Percentiles rank a stretch among this genome's conserved stretches.
These are phyloP conservation scores for Stegastes partitus DNA, from an alignment of 2,113 vertebrate genomes.

Conservation along the genomic window DNA sequence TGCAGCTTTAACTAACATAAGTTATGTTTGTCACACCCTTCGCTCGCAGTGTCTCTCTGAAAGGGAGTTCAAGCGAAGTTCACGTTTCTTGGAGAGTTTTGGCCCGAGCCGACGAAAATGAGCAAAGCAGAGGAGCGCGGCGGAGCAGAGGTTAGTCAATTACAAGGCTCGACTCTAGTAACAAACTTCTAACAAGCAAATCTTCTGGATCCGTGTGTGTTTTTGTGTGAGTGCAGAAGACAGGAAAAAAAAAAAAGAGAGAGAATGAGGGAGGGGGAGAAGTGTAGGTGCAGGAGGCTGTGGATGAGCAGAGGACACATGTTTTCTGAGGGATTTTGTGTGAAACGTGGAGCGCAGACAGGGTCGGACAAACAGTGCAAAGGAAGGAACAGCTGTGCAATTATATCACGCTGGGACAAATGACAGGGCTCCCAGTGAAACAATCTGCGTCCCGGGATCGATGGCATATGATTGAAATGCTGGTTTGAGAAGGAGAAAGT, in stretches of 20 bases:
- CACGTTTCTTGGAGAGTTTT: conserved; percentile 78
- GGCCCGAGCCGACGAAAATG: conserved; percentile 57
- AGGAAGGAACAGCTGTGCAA: conserved; percentile 48
- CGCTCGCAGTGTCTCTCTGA: conserved; percentile 38
- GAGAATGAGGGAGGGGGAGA: neutral
- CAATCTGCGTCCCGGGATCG: conserved; percentile 37
- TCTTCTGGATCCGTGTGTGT: conserved; percentile 55
- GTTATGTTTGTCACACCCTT: conserved; percentile 69
- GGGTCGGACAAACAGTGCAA: conserved; percentile 31
- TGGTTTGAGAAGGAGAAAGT: conserved; percentile 45
- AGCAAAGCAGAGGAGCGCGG: conserved; percentile 73
- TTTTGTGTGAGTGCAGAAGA: conserved; percentile 31
- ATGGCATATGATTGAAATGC: conserved; percentile 27
- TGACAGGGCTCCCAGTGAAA: conserved; percentile 58
- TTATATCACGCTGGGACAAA: conserved; percentile 57
- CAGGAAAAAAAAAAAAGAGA: neutral
- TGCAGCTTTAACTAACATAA: conserved; percentile 47
- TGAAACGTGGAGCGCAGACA: conserved; percentile 32
- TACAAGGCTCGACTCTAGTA: conserved; percentile 77
- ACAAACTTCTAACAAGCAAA: conserved; percentile 76
- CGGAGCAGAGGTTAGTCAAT: conserved; percentile 78
- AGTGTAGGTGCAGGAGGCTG: conserved; percentile 22
- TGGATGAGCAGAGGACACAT: conserved; percentile 36
- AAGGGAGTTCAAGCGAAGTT: conserved; percentile 77
- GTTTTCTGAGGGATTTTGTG: conserved; percentile 40